Percentiles rank a stretch among this genome's conserved stretches.
These are phyloP conservation scores for Ciona savignyi DNA, from an alignment of 23 tunicate species.

Conservation along the genomic window DNA sequence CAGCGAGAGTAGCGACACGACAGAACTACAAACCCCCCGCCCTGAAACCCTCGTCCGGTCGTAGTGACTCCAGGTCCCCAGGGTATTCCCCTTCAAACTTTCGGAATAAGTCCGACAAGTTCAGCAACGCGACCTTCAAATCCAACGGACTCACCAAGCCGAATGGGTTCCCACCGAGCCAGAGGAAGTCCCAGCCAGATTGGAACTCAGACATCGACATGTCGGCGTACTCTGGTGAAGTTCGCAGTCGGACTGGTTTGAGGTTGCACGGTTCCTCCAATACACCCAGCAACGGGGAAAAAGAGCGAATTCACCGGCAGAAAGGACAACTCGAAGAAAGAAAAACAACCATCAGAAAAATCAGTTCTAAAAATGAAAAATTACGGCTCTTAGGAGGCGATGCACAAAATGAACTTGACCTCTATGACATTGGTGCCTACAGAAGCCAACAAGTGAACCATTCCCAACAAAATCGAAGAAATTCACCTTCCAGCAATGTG, in stretches of 20 bases:
- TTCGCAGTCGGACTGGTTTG: conserved; percentile 34
- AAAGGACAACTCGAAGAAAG: background rate
- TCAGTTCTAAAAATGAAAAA: background rate
- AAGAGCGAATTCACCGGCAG: background rate
- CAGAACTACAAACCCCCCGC: conserved; percentile 33
- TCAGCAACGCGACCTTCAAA: background rate
- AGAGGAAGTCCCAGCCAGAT: background rate
- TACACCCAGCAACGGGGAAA: background rate
- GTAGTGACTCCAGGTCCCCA: background rate
- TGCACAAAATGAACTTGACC: background rate
- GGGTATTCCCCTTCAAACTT: background rate
- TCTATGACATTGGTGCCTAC: background rate
- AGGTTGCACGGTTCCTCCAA: background rate
- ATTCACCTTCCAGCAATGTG: background rate
- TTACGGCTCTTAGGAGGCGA: background rate
- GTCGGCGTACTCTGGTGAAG: background rate
- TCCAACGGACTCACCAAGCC: background rate
- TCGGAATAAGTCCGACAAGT: background rate
- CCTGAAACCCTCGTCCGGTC: conserved; percentile 23
- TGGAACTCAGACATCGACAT: conserved; percentile 37
- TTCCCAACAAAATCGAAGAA: background rate
- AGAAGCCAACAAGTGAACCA: background rate
- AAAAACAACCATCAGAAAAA: background rate
- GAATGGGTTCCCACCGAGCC: background rate
- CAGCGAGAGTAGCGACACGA: conserved; percentile 38